Conservation (phyloP, 2,888 invertebrate species). For the Drosophila tripunctata region DNA sequence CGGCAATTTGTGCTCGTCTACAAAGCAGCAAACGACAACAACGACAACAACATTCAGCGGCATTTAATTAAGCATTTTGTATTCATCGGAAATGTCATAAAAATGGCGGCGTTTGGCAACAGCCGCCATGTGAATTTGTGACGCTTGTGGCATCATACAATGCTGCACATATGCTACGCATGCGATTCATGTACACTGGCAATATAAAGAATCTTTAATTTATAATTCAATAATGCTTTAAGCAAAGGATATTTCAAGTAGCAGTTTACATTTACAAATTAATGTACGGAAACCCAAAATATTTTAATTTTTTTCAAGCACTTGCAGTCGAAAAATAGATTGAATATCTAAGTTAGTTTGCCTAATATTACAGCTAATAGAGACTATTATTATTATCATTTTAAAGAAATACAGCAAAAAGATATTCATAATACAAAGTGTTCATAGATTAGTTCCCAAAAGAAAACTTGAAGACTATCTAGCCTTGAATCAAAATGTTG, state of each 20-base stretch:
- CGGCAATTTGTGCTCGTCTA: constrained; percentile 63
- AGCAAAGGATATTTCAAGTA: background rate
- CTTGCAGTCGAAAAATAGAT: too few species aligned
- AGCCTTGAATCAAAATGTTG: too few species aligned
- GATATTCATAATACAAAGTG: too few species aligned
- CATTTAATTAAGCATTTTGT: constrained; percentile 83
- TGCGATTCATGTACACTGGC: background rate
- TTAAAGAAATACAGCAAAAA: too few species aligned
- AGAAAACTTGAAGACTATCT: too few species aligned
- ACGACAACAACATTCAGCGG: constrained; percentile 50
- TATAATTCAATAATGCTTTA: background rate
- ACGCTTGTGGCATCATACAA: constrained; percentile 13
- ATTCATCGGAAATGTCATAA: constrained; percentile 82
- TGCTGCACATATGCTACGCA: constrained; percentile 50
- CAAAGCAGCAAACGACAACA: constrained; percentile 24
- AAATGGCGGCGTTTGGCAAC: constrained; percentile 59
- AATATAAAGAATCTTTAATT: background rate
- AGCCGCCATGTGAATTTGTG: constrained; percentile 43
- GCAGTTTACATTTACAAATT: too few species aligned
- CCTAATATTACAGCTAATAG: too few species aligned
- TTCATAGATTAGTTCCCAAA: too few species aligned
- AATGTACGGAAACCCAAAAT: too few species aligned
- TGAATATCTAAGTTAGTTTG: too few species aligned
- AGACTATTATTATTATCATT: too few species aligned
- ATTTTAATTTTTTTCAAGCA: too few species aligned